Evolutionary conservation across 2,888 invertebrate genomes (phyloP).

Genomic region (Trichopria drosophilae): DNA sequence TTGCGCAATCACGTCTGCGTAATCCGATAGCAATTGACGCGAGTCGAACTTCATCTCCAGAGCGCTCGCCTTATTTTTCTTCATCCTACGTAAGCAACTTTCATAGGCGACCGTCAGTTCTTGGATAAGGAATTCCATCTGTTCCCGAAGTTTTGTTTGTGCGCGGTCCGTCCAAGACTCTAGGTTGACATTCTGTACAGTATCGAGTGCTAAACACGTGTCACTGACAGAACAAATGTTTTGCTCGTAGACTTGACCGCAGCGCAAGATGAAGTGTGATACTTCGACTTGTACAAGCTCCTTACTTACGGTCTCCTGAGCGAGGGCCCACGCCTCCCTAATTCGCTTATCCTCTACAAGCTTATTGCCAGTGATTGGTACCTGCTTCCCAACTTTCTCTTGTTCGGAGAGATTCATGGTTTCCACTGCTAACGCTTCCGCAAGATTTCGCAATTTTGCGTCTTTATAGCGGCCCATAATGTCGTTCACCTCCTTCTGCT

Average conservation of each 20-base stretch:
- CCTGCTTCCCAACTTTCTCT: constrained; percentile 50
- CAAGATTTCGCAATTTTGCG: constrained; percentile 70
- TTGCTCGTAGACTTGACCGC: constrained; percentile 70
- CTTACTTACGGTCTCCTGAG: constrained; percentile 74
- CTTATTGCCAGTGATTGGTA: constrained; percentile 57
- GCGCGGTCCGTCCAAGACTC: constrained; percentile 78
- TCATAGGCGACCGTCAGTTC: constrained; percentile 72
- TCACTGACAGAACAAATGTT: constrained; percentile 45
- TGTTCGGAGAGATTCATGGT: constrained; percentile 63
- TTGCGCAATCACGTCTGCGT: constrained; percentile 73
- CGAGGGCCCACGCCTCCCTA: constrained; percentile 75
- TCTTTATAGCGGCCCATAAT: constrained; percentile 69
- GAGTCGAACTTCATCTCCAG: constrained; percentile 53
- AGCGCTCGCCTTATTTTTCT: constrained; percentile 58
- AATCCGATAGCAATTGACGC: constrained; percentile 64
- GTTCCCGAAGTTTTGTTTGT: constrained; percentile 70
- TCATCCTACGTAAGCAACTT: constrained; percentile 65
- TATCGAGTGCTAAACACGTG: constrained; percentile 62
- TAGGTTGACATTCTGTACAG: constrained; percentile 69
- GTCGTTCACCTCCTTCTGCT: constrained; percentile 67
- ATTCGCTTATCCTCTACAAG: constrained; percentile 68
- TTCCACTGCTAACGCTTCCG: constrained; percentile 71
- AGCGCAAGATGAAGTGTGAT: constrained; percentile 71
- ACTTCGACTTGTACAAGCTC: constrained; percentile 79
- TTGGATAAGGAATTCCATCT: constrained; percentile 72